phyloP scores from a whole-genome alignment of 2,797 vertebrate genomes.

The Mastacembelus armatus region DNA sequence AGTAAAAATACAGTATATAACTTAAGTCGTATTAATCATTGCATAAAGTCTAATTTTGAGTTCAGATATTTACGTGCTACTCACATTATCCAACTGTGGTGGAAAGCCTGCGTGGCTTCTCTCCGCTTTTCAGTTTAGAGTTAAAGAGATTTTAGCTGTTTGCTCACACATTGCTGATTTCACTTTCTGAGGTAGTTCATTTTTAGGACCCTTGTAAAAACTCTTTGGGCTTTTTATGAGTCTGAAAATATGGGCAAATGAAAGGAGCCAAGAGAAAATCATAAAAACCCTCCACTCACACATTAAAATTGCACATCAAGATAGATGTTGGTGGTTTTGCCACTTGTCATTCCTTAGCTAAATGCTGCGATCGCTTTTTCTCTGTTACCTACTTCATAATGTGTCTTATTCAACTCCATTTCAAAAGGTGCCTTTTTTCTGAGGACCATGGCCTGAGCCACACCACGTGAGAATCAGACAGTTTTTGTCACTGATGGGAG shows the following conservation, averaged over 20 bases:
- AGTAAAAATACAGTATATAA: not conserved
- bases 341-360: slow-evolving; percentile 33
- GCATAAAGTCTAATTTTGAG: not conserved
- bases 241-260: slow-evolving; percentile 36
- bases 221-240: slow-evolving; percentile 18
- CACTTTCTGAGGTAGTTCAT: slow-evolving; percentile 14
- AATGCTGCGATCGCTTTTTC: slow-evolving; percentile 28
- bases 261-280: slow-evolving; percentile 2
- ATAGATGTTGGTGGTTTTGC: slow-evolving; percentile 31
- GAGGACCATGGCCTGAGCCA: slow-evolving; percentile 9
- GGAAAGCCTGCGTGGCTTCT: not conserved
- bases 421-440: slow-evolving; percentile 46
- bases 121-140: slow-evolving; percentile 3
- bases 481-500: slow-evolving; percentile 65
- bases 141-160: slow-evolving; percentile 15
- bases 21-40: not conserved
- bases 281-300: slow-evolving; percentile 16
- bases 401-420: slow-evolving; percentile 49
- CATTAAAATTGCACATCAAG: slow-evolving; percentile 18
- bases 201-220: slow-evolving; percentile 31
- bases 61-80: not conserved
- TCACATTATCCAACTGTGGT: not conserved
- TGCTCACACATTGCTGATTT: slow-evolving; percentile 7
- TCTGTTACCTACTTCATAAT: slow-evolving; percentile 36
- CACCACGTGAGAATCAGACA: slow-evolving; percentile 61